Evolutionary conservation across 1,140 invertebrate genomes (phyloP), one percentile per base, ranked within the genome.

Genomic region (Hirudo medicinalis): DNA sequence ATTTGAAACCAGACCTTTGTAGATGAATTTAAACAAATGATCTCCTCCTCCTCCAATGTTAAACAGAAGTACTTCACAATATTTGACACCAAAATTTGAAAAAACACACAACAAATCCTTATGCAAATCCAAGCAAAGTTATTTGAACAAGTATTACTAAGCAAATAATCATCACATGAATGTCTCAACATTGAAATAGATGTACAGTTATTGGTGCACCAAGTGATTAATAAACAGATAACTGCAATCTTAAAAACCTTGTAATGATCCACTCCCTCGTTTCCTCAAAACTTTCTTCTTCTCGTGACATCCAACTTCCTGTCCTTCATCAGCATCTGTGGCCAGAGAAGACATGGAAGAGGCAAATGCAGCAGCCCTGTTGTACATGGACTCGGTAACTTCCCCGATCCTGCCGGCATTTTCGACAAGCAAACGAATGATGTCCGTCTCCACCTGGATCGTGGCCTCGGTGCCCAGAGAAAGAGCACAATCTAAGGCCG

Each of bases 211-310:
- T 17, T 0, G 43, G 1, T 17, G 11, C 40, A 49, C 3, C 43
- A 49, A 15, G 43, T 15, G 13, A 11, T 49, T 29, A 20, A 73
- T 67, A 25, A 63, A 69, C 54, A 54, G 27, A 67, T 40, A 55
- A 67, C 43, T 15, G 8, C 40, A 43, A 27, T 36, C 25, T 29
- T 54, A 29, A 22, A 84, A 85, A 90, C 89, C 86, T 83, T 89
- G 90, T 73, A 91, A 84, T 77, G 89, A 90, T 76, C 89, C 89
- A 85, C 89, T 91, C 76, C 89, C 83, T 80, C 89, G 88, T 78
- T 89, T 89, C 76, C 87, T 87, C 70, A 22, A 69, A 71, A 77
- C 85, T 77, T 78, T 78, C 67, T 75, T 77, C 69, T 74, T 78
- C 66, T 72, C 80, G 70, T 78, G 76, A 76, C 83, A 77, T 53